These are phyloP conservation scores for Oscheius sp. DNA, from an alignment of 1,140 invertebrate species.

Conservation along the genomic window DNA sequence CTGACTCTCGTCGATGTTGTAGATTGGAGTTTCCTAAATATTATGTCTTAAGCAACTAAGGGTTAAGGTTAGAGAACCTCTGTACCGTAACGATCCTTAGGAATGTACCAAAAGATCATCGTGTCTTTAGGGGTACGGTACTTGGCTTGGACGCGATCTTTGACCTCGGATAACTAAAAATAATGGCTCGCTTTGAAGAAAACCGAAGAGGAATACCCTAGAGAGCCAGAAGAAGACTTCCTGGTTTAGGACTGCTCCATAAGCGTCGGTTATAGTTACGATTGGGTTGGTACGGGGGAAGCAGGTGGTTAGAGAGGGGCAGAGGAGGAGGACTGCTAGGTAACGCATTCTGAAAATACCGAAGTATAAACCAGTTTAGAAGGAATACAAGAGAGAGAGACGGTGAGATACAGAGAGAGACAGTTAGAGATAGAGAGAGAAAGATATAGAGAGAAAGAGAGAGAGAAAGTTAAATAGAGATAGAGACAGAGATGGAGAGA, in stretches of 20 bases:
- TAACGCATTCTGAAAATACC: no score
- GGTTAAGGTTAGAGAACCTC: no score
- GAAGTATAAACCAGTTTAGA: no score
- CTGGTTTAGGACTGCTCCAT: neutral
- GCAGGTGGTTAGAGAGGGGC: no score
- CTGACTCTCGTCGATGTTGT: neutral
- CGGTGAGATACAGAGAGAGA: no score
- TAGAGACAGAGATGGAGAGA: no score
- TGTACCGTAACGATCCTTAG: neutral
- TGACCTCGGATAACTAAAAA: neutral
- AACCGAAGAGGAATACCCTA: neutral
- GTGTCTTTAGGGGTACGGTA: neutral
- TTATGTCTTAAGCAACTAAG: no score
- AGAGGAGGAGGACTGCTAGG: no score
- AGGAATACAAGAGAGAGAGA: no score
- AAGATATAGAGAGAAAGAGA: no score
- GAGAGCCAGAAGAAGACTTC: neutral
- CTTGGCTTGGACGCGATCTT: neutral
- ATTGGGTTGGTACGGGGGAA: neutral
- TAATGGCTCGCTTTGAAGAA: neutral
- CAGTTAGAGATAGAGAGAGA: neutral
- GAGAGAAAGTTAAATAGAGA: neutral
- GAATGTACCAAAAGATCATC: constrained; percentile 1
- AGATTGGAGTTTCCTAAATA: neutral
- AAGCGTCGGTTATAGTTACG: neutral